A percentile compares a stretch with the other conserved stretches of the same genome.
phyloP scores from a whole-genome alignment of 2,888 invertebrate species.

The Lycia hirtaria region DNA sequence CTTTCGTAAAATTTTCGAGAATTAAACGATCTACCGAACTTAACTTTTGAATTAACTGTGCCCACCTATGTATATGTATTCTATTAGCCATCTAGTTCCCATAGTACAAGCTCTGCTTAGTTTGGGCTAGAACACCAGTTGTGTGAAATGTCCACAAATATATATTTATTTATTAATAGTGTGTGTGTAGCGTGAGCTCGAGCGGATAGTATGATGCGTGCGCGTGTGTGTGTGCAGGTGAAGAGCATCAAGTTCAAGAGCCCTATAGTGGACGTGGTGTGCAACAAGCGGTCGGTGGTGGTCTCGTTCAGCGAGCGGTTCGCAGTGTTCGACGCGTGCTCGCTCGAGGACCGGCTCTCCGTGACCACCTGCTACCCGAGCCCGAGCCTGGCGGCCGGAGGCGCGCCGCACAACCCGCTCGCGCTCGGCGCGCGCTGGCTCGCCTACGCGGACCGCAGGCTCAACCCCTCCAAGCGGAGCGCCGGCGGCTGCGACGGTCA shows the following conservation, averaged over 20 bases:
- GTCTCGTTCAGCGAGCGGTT: conserved; percentile 95
- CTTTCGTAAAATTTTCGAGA: too few species aligned
- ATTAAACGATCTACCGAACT: too few species aligned
- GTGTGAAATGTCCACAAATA: too few species aligned
- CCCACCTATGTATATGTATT: too few species aligned
- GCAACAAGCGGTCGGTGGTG: conserved; percentile 95
- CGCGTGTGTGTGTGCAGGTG: too few species aligned
- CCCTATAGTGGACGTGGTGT: conserved; percentile 93
- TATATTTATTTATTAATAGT: too few species aligned
- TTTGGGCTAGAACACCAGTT: too few species aligned
- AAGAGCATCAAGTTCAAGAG: conserved; percentile 97
- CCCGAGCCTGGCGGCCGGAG: conserved; percentile 88
- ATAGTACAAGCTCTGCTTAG: too few species aligned
- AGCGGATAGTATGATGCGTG: too few species aligned
- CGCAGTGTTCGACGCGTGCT: conserved; percentile 95
- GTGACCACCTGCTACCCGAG: conserved; percentile 96
- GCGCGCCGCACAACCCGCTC: conserved; percentile 89
- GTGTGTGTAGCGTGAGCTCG: too few species aligned
- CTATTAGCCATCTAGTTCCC: too few species aligned
- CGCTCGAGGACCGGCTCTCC: conserved; percentile 93
- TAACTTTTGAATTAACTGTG: too few species aligned
- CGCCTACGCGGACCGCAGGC: conserved; percentile 94
- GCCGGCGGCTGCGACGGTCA: conserved; percentile 92
- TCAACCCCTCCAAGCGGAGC: conserved; percentile 91
- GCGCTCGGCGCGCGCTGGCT: conserved; percentile 94